Evolutionary conservation across 2,113 vertebrate genomes (phyloP), one percentile per base, ranked within the genome.

Genomic region (Spea bombifrons): DNA sequence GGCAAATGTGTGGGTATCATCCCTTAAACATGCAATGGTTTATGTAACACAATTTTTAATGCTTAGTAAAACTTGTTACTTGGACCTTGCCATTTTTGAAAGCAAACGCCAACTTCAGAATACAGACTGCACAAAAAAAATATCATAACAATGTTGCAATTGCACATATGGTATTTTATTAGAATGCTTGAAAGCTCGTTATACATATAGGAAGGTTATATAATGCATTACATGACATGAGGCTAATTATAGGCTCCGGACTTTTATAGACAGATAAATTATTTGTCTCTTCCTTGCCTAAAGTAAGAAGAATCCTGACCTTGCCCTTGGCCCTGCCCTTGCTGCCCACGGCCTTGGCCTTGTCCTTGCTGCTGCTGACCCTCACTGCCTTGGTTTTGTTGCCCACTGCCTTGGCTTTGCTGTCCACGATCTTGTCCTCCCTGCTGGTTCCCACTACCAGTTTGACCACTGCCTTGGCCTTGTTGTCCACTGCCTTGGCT

Each of bases 261-360:
- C 7, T 46, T 7, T 17, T 13, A 13, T 53, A 7, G 4, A 49
- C 45, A 48, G n/a, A 5, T 15, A 13, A 66, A 79, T 16, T 73
- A 44, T 48, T 79, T 73, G 12, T 80, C 63, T 59, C 48, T 80
- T 73, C 70, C 77, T 59, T 73, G 77, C n/a, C 30, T 80, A 73
- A 73, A 67, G 52, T 57, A 53, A 55, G 76, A 59, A 4, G 77
- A 66, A 16, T 52, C 30, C 13, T 30, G 5, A 3, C 72, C 59
- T 3, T 45, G 7, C 2, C 43, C 53, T 8, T 78, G 53, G 5
- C 15, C 46, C 44, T 67, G 66, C 5, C 52, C 66, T 30, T 69
- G 61, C 4, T 59, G 15, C 16, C 61, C 61, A 64, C 61, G 3
- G 5, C 50, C 70, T 13, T 57, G 70, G 30, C 4, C 68, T 8